Conservation (phyloP, 2,113 vertebrate species). For the Panthera tigris region DNA sequence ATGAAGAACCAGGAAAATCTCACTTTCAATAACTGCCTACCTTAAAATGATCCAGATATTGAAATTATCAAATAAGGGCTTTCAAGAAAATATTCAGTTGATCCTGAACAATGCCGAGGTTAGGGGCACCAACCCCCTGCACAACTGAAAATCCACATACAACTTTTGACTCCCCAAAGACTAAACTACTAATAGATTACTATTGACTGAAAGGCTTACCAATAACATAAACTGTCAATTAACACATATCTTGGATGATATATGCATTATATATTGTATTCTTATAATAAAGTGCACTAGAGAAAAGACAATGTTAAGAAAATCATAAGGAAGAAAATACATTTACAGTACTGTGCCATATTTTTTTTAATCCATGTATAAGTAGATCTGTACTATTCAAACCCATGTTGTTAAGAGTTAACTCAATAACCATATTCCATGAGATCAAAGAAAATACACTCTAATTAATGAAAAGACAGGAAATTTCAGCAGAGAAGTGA, state of each 20-base stretch:
- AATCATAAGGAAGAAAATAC: not conserved
- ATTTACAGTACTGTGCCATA: not conserved
- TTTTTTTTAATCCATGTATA: not conserved
- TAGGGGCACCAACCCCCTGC: not conserved
- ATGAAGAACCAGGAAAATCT: slow-evolving; percentile 7
- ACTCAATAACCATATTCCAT: not conserved
- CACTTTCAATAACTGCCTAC: not conserved
- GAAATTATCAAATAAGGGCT: not conserved
- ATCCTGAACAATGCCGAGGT: not conserved
- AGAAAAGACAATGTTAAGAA: not conserved
- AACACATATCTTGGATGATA: not conserved
- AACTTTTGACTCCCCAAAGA: not conserved
- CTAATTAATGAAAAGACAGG: not conserved
- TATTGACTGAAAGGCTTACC: not conserved
- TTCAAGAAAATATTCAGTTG: not conserved
- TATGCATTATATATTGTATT: not conserved
- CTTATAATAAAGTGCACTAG: not conserved
- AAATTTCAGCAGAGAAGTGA: not conserved
- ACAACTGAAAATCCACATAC: not conserved
- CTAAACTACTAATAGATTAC: not conserved
- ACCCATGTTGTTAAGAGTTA: not conserved
- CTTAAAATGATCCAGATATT: not conserved
- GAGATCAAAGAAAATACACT: not conserved
- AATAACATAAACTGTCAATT: not conserved
- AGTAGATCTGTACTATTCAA: not conserved